These are phyloP conservation scores for Polyommatus icarus DNA, from an alignment of 2,888 invertebrate genomes.

Conservation along the genomic window DNA sequence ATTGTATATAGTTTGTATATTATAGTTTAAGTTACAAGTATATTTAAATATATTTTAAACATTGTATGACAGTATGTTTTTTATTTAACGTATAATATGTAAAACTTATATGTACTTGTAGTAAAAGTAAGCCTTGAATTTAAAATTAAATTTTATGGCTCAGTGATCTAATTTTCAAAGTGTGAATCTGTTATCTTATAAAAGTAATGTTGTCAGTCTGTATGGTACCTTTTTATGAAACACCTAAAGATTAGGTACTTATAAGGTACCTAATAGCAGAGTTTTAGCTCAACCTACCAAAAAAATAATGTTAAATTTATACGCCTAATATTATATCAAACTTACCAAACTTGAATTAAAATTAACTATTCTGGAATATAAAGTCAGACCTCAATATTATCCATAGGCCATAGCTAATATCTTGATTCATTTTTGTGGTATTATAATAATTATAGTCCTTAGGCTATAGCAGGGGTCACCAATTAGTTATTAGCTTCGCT, in stretches of 20 bases:
- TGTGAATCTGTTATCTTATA: background rate
- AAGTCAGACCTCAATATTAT: background rate
- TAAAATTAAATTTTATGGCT: background rate
- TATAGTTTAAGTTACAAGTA: conserved; percentile 16
- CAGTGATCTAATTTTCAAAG: background rate
- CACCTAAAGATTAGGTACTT: background rate
- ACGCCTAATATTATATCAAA: background rate
- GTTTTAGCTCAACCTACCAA: background rate
- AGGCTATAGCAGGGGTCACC: too few relatives aligned
- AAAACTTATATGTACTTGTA: too few relatives aligned
- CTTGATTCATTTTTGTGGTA: too few relatives aligned
- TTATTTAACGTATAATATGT: conserved; percentile 9
- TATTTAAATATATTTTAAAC: background rate
- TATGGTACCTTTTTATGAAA: background rate
- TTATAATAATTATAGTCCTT: too few relatives aligned
- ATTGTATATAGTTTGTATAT: conserved; percentile 15
- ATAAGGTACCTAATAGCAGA: background rate
- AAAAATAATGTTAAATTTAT: background rate
- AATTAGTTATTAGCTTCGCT: too few relatives aligned
- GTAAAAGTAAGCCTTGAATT: background rate
- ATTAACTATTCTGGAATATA: background rate
- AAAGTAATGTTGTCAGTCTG: background rate
- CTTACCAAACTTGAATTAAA: background rate
- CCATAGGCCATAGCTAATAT: too few relatives aligned
- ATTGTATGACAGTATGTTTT: conserved; percentile 1